A percentile compares a stretch with the other conserved stretches of the same genome.
Conservation (phyloP, 2,113 vertebrate genomes). For the Pontoporia blainvillei region DNA sequence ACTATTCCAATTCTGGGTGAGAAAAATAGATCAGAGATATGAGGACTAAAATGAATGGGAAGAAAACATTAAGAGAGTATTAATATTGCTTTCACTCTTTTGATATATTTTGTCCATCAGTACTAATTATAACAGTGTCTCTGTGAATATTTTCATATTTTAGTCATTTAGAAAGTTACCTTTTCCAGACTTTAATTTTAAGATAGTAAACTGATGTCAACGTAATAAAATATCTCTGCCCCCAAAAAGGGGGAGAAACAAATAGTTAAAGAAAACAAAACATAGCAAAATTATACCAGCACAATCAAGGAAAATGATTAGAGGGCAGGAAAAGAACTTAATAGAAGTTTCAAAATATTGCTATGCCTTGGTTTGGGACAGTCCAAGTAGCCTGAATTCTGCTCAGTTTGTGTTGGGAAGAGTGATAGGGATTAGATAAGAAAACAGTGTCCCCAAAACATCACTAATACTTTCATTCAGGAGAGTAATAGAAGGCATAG, state of each 20-base stretch:
- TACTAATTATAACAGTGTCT: not conserved
- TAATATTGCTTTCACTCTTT: not conserved
- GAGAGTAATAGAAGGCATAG: not conserved
- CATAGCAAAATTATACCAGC: not conserved
- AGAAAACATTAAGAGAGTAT: not conserved
- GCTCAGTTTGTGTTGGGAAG: not conserved
- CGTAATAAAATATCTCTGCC: not conserved
- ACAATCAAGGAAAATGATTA: not conserved
- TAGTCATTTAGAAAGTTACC: not conserved
- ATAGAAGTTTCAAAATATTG: not conserved
- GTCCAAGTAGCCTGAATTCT: not conserved
- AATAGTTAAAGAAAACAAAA: not conserved
- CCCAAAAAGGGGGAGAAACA: not conserved
- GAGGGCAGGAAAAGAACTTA: not conserved
- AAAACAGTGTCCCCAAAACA: not conserved
- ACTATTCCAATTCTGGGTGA: not conserved
- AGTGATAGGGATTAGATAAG: not conserved
- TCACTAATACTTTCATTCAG: not conserved
- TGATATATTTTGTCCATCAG: not conserved
- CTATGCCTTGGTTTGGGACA: not conserved
- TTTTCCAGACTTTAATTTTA: not conserved
- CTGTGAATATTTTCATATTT: not conserved
- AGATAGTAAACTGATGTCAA: not conserved
- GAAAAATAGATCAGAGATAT: not conserved
- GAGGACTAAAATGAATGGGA: not conserved